Conservation (phyloP, 2,888 invertebrate genomes). For the Melanophora roralis region DNA sequence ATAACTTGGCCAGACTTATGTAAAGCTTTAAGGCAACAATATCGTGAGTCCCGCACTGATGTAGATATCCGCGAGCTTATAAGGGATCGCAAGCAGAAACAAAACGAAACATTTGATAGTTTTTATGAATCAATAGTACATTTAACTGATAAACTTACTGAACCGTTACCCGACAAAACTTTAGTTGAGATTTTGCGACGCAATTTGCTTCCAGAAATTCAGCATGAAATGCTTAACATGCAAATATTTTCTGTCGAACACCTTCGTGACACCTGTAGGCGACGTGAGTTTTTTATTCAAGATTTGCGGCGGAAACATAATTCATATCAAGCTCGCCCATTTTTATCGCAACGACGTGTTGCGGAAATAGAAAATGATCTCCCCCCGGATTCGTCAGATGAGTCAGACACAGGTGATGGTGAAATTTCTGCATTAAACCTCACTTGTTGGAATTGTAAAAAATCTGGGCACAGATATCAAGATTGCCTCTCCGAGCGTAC, state of each 20-base stretch:
- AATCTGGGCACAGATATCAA: constrained; percentile 14
- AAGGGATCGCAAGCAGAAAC: constrained; percentile 6
- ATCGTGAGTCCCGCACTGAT: constrained; percentile 4
- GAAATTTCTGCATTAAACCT: neutral
- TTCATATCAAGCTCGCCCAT: neutral
- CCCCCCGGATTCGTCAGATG: neutral
- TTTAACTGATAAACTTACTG: constrained; percentile 16
- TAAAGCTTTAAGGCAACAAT: constrained; percentile 6
- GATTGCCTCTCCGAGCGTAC: neutral
- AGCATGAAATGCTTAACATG: neutral
- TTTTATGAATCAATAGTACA: constrained; percentile 18
- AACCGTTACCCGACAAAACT: constrained; percentile 16
- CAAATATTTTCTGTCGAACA: neutral
- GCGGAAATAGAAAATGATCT: neutral
- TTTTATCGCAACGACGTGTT: neutral
- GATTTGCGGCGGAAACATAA: neutral
- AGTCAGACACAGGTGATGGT: neutral
- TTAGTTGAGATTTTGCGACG: constrained; percentile 19
- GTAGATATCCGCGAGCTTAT: neutral
- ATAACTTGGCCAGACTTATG: constrained; percentile 24
- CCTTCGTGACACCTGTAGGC: constrained; percentile 1
- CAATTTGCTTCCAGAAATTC: constrained; percentile 42
- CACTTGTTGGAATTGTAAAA: constrained; percentile 17
- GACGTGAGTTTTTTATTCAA: constrained; percentile 26
- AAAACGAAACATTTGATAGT: constrained; percentile 21